phyloP scores from a whole-genome alignment of 2,888 invertebrate species.

The Ctenicera cuprea region DNA sequence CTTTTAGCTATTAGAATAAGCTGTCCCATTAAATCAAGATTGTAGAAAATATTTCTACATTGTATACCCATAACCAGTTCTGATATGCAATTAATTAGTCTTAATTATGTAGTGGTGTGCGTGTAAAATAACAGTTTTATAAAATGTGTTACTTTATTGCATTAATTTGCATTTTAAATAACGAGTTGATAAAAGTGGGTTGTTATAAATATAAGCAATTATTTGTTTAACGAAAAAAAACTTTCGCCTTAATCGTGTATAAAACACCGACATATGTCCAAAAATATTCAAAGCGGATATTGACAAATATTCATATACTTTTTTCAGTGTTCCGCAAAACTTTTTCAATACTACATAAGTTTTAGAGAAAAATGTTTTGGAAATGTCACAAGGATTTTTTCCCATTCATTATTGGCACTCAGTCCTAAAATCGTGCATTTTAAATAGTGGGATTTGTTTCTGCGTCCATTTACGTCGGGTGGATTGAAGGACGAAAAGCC shows the following conservation, averaged over 20 bases:
- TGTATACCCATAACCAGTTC: slow-evolving; percentile 2
- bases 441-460: slow-evolving; percentile 31
- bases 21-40: slow-evolving; percentile 1
- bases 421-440: slow-evolving; percentile 21
- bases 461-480: slow-evolving; percentile 18
- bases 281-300: neutral
- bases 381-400: no score
- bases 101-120: slow-evolving; percentile 12
- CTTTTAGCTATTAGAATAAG: neutral
- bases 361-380: no score
- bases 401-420: slow-evolving; percentile 37
- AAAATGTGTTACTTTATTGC: neutral
- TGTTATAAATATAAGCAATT: slow-evolving; percentile 17
- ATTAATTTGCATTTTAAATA: slow-evolving; percentile 21
- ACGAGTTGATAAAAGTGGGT: neutral
- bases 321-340: neutral
- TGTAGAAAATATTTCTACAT: neutral
- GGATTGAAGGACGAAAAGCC: slow-evolving; percentile 29
- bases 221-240: neutral
- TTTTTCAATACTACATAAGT: neutral
- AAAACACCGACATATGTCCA: neutral
- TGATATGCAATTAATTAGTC: slow-evolving; percentile 6
- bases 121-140: slow-evolving; percentile 21
- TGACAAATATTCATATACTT: no score
- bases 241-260: neutral